Base-by-base conservation (phyloP, 2,113 vertebrate species). In the Rhinolophus sinicus region DNA sequence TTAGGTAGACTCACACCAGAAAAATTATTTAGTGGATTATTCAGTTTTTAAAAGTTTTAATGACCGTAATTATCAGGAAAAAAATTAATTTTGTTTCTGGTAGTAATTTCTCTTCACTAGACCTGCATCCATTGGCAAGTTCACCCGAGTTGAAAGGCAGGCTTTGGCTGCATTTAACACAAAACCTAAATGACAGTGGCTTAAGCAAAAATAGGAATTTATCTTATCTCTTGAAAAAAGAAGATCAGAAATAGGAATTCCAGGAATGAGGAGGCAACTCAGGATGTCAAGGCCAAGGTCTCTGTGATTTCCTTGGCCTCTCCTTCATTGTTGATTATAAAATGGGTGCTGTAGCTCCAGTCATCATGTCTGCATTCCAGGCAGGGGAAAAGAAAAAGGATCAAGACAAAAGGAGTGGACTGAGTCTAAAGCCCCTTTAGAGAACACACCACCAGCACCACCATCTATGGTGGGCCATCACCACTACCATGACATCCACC, bases 91-190 rank as follows among this genome's bases (percentile, higher is more conserved):
- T 93, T 94, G 19, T 62, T 91, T 88, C 40, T 33, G 62, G 40
- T 56, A 56, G 21, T 35, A 47, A 35, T 86, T 78, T 78, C 75
- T 81, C 6, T 86, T 58, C 40, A 5, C 13, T 58, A 38, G 24
- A 33, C 21, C 47, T 54, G 19, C 2, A 40, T 54, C 33, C 10
- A 38, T 28, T 52, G 72, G 15, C 18, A 92, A 69, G 18, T 72
- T 85, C 80, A 82, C 69, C 50, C 65, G 69, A 75, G 18, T 8
- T 50, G 47, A 86, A 94, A 26, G 26, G 38, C 26, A 28, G 40
- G 3, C 26, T 95, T 89, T 94, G 77, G n/a, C 40, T 50, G 15
- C 56, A 33, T 95, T 82, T 88, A 86, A 86, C n/a, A 78, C 21
- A 76, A 84, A 96, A 64, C 19, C 19, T 70, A 65, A 56, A 52